Base-by-base conservation (phyloP, 2,888 invertebrate genomes). In the Netelia fuscicornis region DNA sequence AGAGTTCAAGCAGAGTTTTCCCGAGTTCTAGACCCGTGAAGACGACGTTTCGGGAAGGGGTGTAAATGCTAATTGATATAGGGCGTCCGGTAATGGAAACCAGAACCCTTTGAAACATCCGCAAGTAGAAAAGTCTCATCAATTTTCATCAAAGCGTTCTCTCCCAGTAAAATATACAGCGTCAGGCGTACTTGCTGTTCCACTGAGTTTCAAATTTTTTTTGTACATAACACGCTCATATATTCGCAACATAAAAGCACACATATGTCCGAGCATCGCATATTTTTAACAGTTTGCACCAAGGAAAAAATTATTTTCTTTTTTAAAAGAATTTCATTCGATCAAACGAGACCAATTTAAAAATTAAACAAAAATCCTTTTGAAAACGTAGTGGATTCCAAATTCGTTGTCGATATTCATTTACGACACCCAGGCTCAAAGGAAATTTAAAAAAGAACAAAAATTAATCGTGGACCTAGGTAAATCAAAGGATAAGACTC, bases 41-140 rank as follows among this genome's bases (percentile, higher is more conserved):
- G 44, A 44, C 9, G 64, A 64, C 3, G 42, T 6, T 5, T 9
- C n/a, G 44, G 20, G 13, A 44, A 17, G 17, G 65, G 65, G 44
- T 17, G 17, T 20, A 65, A 44, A 20, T 44, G 44, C 44, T 65
- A 65, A 65, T 65, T 65, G 65, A 44, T 65, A 44, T 44, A 65
- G 44, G 44, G 44, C 17, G 65, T 17, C 65, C n/a, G 65, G 37
- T 37, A 42, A 44, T 65, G 42, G 17, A 65, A 65, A 44, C 10
- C 17, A 30, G 8, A 70, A 30, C 25, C 56, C 56, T 70, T 70
- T 30, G 70, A 54, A 56, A 70, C 56, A 20, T 56, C 70, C 9
- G 8, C 9, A 11, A 67, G 48, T n/a, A 67, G n/a, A 30, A 54
- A 70, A 70, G 25, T 56, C 54, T 56, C 54, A 70, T 70, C 56